These are phyloP conservation scores for Notolepis coatsorum DNA, from an alignment of 2,797 vertebrate genomes.

Conservation along the genomic window DNA sequence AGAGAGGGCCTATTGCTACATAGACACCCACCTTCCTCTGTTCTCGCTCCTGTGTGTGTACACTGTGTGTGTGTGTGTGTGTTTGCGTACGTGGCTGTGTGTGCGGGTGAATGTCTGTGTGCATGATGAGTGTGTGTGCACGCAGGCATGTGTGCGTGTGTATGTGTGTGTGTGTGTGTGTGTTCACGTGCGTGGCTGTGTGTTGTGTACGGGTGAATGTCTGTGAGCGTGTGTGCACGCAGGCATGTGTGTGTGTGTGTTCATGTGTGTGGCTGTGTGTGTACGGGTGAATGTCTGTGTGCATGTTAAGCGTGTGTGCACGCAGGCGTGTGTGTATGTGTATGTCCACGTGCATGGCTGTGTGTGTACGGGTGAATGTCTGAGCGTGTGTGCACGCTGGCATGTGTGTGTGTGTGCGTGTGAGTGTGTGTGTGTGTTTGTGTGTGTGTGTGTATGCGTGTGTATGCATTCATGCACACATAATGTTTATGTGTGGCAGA, in stretches of 20 bases:
- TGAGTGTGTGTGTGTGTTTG: slow-evolving; percentile 15
- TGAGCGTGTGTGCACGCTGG: slow-evolving; percentile 1
- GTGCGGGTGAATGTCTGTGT: neutral
- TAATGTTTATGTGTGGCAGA: too few species aligned
- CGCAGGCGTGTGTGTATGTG: too few species aligned
- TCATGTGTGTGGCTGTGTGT: slow-evolving; percentile 22
- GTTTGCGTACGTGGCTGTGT: neutral
- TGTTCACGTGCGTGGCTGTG: neutral
- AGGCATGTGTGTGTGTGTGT: slow-evolving; percentile 3
- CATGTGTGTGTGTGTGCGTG: slow-evolving; percentile 3
- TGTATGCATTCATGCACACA: neutral
- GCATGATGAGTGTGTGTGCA: neutral
- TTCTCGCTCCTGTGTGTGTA: too few species aligned
- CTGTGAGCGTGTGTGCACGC: neutral
- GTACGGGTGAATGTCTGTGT: too few species aligned
- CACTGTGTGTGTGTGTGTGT: slow-evolving; percentile 35
- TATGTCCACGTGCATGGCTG: too few species aligned
- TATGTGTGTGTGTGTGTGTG: slow-evolving; percentile 33
- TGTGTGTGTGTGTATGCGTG: neutral
- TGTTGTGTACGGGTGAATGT: neutral
- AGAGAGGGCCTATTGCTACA: slow-evolving; percentile 25
- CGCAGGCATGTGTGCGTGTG: neutral
- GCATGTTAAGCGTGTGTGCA: slow-evolving; percentile 5
- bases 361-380: too few species aligned
- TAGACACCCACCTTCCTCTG: slow-evolving; percentile 68